Conservation (phyloP, 2,888 invertebrate genomes). For the Drosophila monieri region DNA sequence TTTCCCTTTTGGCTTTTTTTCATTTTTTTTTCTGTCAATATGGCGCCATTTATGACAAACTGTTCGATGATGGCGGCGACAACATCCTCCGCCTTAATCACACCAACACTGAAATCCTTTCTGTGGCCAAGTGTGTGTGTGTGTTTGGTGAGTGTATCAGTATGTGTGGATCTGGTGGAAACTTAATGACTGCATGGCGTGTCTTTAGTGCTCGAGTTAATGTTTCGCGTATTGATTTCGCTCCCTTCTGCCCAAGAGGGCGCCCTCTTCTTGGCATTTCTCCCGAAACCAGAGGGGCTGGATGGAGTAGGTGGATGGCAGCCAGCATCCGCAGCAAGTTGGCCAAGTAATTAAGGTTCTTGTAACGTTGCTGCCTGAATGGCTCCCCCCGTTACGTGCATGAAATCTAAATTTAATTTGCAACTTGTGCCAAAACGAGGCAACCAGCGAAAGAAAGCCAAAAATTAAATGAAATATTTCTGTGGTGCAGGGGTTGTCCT, state of each 20-base stretch:
- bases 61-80: slow-evolving; percentile 55
- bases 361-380: slow-evolving; percentile 40
- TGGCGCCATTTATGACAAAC: slow-evolving; percentile 75
- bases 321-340: slow-evolving; percentile 43
- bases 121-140: slow-evolving; percentile 1
- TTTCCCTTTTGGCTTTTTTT: slow-evolving; percentile 1
- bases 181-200: slow-evolving; percentile 78
- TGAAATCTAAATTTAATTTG: slow-evolving; percentile 77
- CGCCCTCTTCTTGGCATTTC: slow-evolving; percentile 52
- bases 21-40: slow-evolving; percentile 56
- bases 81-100: slow-evolving; percentile 47
- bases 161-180: slow-evolving; percentile 35
- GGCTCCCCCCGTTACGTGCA: slow-evolving; percentile 62
- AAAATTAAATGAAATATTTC: slow-evolving; percentile 35
- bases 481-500: slow-evolving; percentile 41
- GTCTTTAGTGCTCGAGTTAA: slow-evolving; percentile 73
- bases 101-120: slow-evolving; percentile 16
- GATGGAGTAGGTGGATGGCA: neutral
- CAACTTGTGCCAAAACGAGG: slow-evolving; percentile 69
- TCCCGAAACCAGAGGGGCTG: slow-evolving; percentile 16
- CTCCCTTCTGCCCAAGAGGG: slow-evolving; percentile 23
- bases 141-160: neutral
- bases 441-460: slow-evolving; percentile 6
- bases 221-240: slow-evolving; percentile 78
- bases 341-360: slow-evolving; percentile 54